phyloP scores from a whole-genome alignment of 1,140 invertebrate species.

The Druon quercuslanigerum region DNA sequence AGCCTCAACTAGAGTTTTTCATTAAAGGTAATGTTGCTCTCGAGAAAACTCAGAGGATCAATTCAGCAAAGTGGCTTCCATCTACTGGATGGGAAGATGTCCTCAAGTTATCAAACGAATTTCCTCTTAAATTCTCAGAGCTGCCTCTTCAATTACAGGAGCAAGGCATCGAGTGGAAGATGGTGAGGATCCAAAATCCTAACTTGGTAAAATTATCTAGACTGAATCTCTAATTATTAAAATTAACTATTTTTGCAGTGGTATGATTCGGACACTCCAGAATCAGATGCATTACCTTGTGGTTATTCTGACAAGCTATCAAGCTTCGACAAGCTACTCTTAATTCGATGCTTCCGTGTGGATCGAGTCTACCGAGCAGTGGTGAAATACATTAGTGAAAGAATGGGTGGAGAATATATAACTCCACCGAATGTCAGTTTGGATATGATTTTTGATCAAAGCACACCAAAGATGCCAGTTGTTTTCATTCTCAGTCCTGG shows the following conservation, averaged over 20 bases:
- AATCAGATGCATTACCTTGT: conserved; percentile 81
- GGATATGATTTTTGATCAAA: conserved; percentile 88
- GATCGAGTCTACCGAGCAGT: conserved; percentile 90
- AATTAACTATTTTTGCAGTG: conserved; percentile 77
- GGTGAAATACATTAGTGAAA: conserved; percentile 85
- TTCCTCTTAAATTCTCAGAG: conserved; percentile 80
- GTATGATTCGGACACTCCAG: conserved; percentile 88
- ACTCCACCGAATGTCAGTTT: conserved; percentile 89
- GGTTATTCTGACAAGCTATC: conserved; percentile 80
- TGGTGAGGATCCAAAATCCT: conserved; percentile 69
- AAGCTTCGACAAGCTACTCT: conserved; percentile 86
- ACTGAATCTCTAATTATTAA: conserved; percentile 23
- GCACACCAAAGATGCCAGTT: conserved; percentile 85
- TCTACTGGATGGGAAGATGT: conserved; percentile 86
- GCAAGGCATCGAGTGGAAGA: conserved; percentile 81
- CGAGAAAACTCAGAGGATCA: conserved; percentile 81
- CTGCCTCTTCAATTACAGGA: conserved; percentile 82
- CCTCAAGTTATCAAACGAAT: conserved; percentile 82
- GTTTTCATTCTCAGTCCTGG: conserved; percentile 92
- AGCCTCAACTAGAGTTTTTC: conserved; percentile 91
- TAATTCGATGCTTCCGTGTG: conserved; percentile 89
- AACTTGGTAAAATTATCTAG: conserved; percentile 9
- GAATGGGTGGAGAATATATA: conserved; percentile 90
- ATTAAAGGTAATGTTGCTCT: conserved; percentile 88
- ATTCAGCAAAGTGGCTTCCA: conserved; percentile 84